Conservation (phyloP, 2,888 invertebrate genomes). For the Pardosa pseudoannulata region DNA sequence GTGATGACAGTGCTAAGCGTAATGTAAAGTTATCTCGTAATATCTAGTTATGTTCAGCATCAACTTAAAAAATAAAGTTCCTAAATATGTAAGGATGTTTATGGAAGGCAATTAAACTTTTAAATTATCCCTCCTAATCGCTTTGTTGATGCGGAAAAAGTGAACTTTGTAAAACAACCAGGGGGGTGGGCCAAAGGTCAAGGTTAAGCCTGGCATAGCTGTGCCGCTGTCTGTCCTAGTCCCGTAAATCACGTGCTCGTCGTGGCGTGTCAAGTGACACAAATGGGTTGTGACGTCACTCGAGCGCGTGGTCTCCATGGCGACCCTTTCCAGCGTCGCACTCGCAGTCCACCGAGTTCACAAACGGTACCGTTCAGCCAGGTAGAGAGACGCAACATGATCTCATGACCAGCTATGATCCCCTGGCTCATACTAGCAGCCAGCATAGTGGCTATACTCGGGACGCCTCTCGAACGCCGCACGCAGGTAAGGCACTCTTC, state of each 20-base stretch:
- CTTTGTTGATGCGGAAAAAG: not conserved
- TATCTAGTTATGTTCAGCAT: too few relatives aligned
- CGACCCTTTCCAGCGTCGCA: not conserved
- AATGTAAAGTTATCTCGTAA: too few relatives aligned
- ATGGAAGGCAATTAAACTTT: too few relatives aligned
- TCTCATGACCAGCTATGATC: slow-evolving; percentile 15
- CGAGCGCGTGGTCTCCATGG: slow-evolving; percentile 7
- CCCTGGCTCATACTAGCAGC: slow-evolving; percentile 7
- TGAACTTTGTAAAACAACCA: not conserved
- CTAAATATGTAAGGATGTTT: too few relatives aligned
- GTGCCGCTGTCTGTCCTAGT: not conserved
- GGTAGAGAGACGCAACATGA: slow-evolving; percentile 17
- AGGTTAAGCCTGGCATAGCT: not conserved
- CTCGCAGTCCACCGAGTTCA: not conserved
- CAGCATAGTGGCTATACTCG: slow-evolving; percentile 6
- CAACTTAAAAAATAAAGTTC: too few relatives aligned
- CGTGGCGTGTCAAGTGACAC: slow-evolving; percentile 68
- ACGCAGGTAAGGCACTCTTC: not conserved
- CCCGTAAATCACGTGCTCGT: slow-evolving; percentile 12
- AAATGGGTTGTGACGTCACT: slow-evolving; percentile 64
- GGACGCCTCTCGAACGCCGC: not conserved
- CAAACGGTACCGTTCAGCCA: not conserved
- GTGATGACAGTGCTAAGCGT: too few relatives aligned
- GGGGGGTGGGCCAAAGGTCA: slow-evolving; percentile 2
- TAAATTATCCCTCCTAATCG: too few relatives aligned